Base-by-base conservation (phyloP, 2,888 invertebrate genomes). In the Neria commutata region DNA sequence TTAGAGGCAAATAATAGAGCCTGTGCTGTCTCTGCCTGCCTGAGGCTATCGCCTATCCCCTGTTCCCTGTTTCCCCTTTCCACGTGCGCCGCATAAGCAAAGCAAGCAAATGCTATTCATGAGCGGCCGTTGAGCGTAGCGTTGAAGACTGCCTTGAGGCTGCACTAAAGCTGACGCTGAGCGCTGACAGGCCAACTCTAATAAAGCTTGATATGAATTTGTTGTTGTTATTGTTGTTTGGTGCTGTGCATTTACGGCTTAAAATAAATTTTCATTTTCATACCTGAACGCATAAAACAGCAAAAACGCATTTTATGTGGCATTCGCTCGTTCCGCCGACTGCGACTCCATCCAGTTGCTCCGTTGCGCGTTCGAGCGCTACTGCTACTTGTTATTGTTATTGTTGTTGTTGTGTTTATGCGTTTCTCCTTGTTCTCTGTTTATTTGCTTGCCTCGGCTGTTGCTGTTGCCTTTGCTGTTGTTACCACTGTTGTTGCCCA, bases 211-310 rank as follows among this genome's bases (percentile, higher is more conserved):
- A n/a, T n/a, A n/a, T n/a, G n/a, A n/a, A n/a, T n/a, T n/a, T n/a
- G n/a, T n/a, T n/a, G n/a, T n/a, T n/a, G n/a, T n/a, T n/a, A n/a
- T n/a, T n/a, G n/a, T n/a, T n/a, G n/a, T n/a, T n/a, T n/a, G n/a
- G n/a, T n/a, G n/a, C 37, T 37, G 11, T 37, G 37, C 37, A 37
- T 37, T 37, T 37, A 37, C 37, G 37, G 64, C 67, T 66, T 61
- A 68, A 72, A 74, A 76, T 75, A 75, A 75, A 76, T 75, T 74
- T 70, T 74, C 74, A 76, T 75, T 75, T 75, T 72, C 69, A 72
- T 72, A 73, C 69, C 70, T 69, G 67, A 65, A 65, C 66, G 69
- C 72, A 67, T 69, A 68, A 73, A 71, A 49, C 55, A 51, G 50
- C 40, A 55, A 26, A 57, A 59, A 57, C 53, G 37, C 37, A 37